Evolutionary conservation across 2,888 invertebrate species (phyloP).

Genomic region (Leucania comma): DNA sequence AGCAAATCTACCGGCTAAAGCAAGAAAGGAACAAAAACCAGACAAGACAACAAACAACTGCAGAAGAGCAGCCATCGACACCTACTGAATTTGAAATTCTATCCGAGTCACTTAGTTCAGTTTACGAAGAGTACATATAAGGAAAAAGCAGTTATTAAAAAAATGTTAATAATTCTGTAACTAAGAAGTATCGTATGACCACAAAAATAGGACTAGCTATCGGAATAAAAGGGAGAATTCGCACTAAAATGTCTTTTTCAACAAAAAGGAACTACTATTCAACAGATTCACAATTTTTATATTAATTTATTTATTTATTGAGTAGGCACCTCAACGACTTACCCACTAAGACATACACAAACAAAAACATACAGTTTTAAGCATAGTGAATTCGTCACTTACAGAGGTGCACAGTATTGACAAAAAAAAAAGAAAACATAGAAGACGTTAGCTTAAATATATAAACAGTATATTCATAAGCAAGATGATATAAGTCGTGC

Average conservation of each 20-base stretch:
- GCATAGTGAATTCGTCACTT: too few relatives aligned
- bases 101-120: constrained; percentile 3
- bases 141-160: constrained; percentile 28
- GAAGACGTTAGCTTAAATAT: too few relatives aligned
- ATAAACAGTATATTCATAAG: too few relatives aligned
- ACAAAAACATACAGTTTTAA: too few relatives aligned
- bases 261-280: constrained; percentile 28
- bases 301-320: too few relatives aligned
- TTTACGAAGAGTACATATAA: constrained; percentile 16
- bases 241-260: constrained; percentile 29
- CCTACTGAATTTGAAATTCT: constrained; percentile 15
- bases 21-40: constrained; percentile 30
- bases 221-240: constrained; percentile 31
- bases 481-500: constrained; percentile 16
- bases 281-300: constrained; percentile 30
- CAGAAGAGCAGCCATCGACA: constrained; percentile 19
- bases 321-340: too few relatives aligned
- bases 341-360: too few relatives aligned
- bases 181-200: constrained; percentile 31
- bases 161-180: constrained; percentile 26
- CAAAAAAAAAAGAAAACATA: too few relatives aligned
- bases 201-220: constrained; percentile 27
- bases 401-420: too few relatives aligned
- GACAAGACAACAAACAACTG: constrained; percentile 13
- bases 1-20: constrained; percentile 38